phyloP scores from a whole-genome alignment of 2,888 invertebrate genomes.

The Cheiracanthium punctorium region DNA sequence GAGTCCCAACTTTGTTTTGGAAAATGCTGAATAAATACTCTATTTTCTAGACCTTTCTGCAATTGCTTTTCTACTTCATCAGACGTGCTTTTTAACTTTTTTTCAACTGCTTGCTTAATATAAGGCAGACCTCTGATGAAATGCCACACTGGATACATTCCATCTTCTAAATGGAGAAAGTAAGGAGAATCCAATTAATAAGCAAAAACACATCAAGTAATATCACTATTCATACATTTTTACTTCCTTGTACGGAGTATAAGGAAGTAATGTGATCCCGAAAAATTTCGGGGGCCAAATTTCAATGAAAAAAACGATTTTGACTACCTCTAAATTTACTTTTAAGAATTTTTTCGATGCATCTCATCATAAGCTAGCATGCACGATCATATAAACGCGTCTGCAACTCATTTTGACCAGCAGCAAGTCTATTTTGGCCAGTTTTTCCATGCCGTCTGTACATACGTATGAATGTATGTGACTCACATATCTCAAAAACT shows the following conservation, averaged over 20 bases:
- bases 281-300: not conserved
- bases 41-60: conserved; percentile 42
- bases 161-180: conserved; percentile 29
- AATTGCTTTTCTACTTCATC: conserved; percentile 48
- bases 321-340: not conserved
- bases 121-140: conserved; percentile 29
- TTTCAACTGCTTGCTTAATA: conserved; percentile 31
- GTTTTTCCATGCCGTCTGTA: too few species aligned
- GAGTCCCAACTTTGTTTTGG: conserved; percentile 20
- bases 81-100: conserved; percentile 36
- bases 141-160: conserved; percentile 19
- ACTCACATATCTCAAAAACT: too few species aligned
- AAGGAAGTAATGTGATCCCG: not conserved
- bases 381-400: too few species aligned
- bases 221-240: not conserved
- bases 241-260: not conserved
- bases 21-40: conserved; percentile 22
- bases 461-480: too few species aligned
- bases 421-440: too few species aligned
- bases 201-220: not conserved
- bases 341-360: too few species aligned
- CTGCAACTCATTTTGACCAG: too few species aligned
- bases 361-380: too few species aligned
- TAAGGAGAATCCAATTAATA: too few species aligned
- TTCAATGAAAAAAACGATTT: not conserved